Evolutionary conservation across 64 coral and sea anemone species (phyloP), one percentile per base, ranked within the genome.

Genomic region (Montipora cactus): DNA sequence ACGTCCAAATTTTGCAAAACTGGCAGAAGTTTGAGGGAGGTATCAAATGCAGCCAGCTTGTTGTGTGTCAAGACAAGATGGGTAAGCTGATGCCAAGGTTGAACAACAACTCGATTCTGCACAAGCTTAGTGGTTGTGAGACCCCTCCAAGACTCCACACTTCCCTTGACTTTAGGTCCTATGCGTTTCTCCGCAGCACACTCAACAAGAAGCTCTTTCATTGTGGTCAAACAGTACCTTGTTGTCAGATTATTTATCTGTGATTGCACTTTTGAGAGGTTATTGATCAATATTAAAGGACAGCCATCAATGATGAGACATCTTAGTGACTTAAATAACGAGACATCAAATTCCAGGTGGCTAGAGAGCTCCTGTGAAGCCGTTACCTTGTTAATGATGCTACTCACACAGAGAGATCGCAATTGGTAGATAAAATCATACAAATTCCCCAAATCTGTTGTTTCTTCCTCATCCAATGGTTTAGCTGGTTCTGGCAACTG

Each of bases 311-410:
- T 68, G 45, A 78, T 81, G 20, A 98, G 77, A 73, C 84, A 81
- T 28, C 68, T 98, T n/a, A 99, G 57, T 22, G 92, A 90, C 92
- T 95, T 99, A 46, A 99, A 99, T 78, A 99, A 94, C 6, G 98
- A 99, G 47, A 96, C 87, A 70, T 99, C 98, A 96, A 99, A 99
- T 58, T 96, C 98, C 18, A 96, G 57, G 59, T 99, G 95, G 25
- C 76, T 95, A 47, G 86, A 85, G 67, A 96, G 83, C 45, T 99
- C 98, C 44, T 96, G 92, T 37, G 89, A 89, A 44, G 81, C 86
- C 13, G 92, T 77, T 48, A 67, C 77, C 18, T 83, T 94, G 22
- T 28, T 70, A 49, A 79, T 44, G 7, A 76, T 66, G 45, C 92
- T 78, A 49, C 93, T 98, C 11, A 99, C 92, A 73, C 93, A 89